Evolutionary conservation across 2,797 vertebrate genomes (phyloP).

Genomic region (Phoeniculus purpureus): DNA sequence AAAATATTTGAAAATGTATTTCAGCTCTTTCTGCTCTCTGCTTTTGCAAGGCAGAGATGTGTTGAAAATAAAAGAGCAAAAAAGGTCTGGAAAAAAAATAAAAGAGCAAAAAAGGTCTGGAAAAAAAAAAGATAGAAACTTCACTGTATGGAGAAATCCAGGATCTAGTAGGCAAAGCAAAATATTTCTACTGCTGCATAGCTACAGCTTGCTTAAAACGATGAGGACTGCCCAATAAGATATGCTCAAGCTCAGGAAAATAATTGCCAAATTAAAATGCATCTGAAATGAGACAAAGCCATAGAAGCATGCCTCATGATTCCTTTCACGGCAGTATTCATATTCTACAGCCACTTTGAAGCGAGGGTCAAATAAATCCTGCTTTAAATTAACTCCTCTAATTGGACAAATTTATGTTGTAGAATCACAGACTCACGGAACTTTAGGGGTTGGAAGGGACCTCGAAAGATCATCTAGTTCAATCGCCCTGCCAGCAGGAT

Average conservation of each 20-base stretch:
- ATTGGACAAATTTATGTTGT: neutral
- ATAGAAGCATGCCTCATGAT: neutral
- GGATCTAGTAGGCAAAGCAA: neutral
- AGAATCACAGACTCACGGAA: neutral
- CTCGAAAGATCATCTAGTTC: no score
- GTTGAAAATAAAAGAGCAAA: neutral
- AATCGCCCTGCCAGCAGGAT: no score
- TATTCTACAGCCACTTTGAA: neutral
- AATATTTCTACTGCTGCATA: neutral
- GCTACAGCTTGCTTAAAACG: neutral
- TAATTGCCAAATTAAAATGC: neutral
- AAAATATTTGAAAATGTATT: neutral
- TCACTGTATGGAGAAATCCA: neutral
- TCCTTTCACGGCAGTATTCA: neutral
- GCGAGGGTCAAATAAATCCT: neutral
- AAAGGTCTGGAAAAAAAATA: neutral
- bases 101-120: neutral
- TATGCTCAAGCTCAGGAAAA: neutral
- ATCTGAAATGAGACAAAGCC: neutral
- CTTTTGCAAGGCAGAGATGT: constrained; percentile 11
- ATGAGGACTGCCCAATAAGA: neutral
- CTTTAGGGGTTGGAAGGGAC: no score
- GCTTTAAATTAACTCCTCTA: neutral
- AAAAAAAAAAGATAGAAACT: neutral
- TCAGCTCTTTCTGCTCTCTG: neutral